Conservation (phyloP, 2,113 vertebrate species). For the Naja naja region DNA sequence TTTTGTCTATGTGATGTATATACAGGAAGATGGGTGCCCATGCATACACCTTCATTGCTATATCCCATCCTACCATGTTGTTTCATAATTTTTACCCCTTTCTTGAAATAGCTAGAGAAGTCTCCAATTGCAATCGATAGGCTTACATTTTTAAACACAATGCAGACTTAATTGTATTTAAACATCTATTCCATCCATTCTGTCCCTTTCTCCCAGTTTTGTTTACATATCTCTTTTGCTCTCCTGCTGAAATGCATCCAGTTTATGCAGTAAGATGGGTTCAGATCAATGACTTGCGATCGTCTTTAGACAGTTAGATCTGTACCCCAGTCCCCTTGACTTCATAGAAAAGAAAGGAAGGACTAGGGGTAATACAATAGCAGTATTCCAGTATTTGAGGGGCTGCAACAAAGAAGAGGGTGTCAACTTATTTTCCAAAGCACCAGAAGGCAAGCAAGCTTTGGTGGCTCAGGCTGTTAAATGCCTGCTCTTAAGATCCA, state of each 20-base stretch:
- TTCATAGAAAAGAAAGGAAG: too few species aligned
- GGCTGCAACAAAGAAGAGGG: too few species aligned
- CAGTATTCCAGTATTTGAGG: too few species aligned
- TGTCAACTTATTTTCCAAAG: too few species aligned
- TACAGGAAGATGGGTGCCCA: background rate
- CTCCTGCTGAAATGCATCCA: accelerated
- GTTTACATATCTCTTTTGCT: background rate
- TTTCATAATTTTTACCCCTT: background rate
- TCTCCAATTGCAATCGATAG: slow-evolving; percentile 11
- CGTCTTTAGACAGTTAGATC: background rate
- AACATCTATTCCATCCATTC: background rate
- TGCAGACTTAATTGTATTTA: background rate
- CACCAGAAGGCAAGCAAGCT: too few species aligned
- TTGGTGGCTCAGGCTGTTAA: too few species aligned
- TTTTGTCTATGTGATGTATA: background rate
- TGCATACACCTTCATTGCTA: background rate
- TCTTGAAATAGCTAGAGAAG: slow-evolving; percentile 17
- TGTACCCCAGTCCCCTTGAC: background rate
- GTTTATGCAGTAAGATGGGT: background rate
- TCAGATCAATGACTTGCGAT: background rate
- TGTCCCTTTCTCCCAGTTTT: background rate
- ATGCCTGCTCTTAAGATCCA: too few species aligned
- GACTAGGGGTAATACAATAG: too few species aligned
- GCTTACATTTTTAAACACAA: slow-evolving; percentile 22
- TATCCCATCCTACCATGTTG: background rate